Percentiles rank a stretch among this genome's conserved stretches.
phyloP scores from a whole-genome alignment of 2,797 vertebrate species.

The Clarias fuscus region DNA sequence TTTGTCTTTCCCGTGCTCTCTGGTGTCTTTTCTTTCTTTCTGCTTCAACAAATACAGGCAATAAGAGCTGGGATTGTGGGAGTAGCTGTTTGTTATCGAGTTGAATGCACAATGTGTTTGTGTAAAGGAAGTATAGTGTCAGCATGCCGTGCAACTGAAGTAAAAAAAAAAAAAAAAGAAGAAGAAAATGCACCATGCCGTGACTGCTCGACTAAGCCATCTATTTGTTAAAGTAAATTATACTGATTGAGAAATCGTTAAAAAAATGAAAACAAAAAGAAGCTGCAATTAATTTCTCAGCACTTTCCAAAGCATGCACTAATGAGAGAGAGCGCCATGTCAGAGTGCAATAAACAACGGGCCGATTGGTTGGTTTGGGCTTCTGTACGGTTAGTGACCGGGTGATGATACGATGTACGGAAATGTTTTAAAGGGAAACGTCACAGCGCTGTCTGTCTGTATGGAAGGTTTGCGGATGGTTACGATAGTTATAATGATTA shows the following conservation, averaged over 20 bases:
- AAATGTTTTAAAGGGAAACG: neutral
- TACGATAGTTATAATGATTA: neutral
- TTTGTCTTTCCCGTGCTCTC: neutral
- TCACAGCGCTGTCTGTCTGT: neutral
- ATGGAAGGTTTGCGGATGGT: neutral
- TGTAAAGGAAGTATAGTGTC: neutral
- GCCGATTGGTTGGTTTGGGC: neutral
- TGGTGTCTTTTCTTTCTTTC: constrained; percentile 28
- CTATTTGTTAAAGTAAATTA: neutral
- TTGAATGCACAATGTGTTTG: neutral
- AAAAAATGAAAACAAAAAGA: neutral
- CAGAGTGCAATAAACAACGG: neutral
- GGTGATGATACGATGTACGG: too few relatives aligned
- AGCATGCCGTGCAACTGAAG: neutral
- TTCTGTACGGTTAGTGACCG: neutral
- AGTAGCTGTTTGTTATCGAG: constrained; percentile 25
- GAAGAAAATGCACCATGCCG: neutral
- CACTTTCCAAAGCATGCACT: neutral
- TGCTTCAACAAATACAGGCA: constrained; percentile 30
- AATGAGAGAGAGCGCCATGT: neutral
- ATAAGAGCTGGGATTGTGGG: constrained; percentile 19
- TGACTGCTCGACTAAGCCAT: constrained; percentile 8
- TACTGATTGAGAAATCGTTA: neutral
- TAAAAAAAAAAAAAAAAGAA: neutral
- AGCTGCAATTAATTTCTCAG: neutral